Evolutionary conservation across 2,888 invertebrate species (phyloP).

Genomic region (Labia minor): DNA sequence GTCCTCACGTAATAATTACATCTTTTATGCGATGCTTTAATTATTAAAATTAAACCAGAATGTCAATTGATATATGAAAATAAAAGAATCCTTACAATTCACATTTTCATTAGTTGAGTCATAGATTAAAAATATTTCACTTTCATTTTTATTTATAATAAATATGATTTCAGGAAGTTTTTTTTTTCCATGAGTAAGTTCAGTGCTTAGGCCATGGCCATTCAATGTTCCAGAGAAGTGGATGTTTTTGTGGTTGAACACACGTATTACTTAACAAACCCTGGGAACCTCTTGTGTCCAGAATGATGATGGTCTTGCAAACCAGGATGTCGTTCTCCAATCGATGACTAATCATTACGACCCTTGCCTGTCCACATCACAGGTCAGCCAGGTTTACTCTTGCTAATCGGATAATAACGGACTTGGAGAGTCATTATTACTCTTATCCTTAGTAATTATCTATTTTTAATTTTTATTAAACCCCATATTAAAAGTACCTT

Average conservation of each 20-base stretch:
- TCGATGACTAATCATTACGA: not conserved
- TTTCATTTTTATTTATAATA: not conserved
- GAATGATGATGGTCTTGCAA: not conserved
- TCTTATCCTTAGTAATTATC: not conserved
- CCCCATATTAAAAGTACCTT: no score
- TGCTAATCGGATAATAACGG: not conserved
- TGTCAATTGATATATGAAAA: no score
- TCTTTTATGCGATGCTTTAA: no score
- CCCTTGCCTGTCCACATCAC: not conserved
- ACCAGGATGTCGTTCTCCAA: constrained; percentile 4
- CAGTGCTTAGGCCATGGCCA: not conserved
- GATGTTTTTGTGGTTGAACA: not conserved
- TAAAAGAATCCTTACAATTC: no score
- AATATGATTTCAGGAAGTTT: not conserved
- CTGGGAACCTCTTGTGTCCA: not conserved
- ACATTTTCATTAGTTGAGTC: not conserved
- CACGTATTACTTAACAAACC: not conserved
- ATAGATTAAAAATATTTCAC: not conserved
- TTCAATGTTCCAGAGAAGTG: not conserved
- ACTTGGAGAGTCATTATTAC: not conserved
- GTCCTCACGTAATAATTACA: no score
- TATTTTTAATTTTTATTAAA: not conserved
- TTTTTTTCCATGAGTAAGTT: not conserved
- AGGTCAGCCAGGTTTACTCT: not conserved
- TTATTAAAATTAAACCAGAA: no score